phyloP scores from a whole-genome alignment of 2,888 invertebrate species.

The Galeruca laticollis region DNA sequence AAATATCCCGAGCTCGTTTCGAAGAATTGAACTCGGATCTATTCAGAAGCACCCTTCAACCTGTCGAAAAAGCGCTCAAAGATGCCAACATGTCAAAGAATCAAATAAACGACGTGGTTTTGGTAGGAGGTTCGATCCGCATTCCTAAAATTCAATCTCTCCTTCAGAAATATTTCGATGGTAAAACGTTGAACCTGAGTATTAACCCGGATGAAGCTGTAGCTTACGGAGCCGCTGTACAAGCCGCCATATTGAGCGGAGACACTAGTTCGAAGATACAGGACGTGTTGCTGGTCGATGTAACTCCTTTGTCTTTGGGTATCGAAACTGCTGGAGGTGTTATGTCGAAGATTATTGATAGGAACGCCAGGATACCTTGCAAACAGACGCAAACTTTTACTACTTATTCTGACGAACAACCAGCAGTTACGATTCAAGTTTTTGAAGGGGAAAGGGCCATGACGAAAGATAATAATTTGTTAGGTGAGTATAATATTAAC shows the following conservation, averaged over 20 bases:
- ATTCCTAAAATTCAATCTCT: constrained; percentile 84
- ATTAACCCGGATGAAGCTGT: constrained; percentile 65
- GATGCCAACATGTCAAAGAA: constrained; percentile 83
- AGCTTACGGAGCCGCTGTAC: constrained; percentile 73
- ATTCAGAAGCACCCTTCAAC: constrained; percentile 76
- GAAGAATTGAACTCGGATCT: constrained; percentile 75
- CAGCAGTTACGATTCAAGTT: constrained; percentile 72
- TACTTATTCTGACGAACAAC: constrained; percentile 78
- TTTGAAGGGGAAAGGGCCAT: constrained; percentile 81
- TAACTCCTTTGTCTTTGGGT: constrained; percentile 77
- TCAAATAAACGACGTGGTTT: constrained; percentile 81
- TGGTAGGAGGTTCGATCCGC: constrained; percentile 85
- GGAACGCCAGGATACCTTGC: constrained; percentile 79
- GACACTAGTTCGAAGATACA: constrained; percentile 78
- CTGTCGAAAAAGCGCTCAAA: constrained; percentile 63
- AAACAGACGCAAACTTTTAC: constrained; percentile 73
- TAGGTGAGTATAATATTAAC: constrained; percentile 74
- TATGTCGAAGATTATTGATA: constrained; percentile 79
- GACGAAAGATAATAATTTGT: constrained; percentile 83
- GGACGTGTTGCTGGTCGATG: constrained; percentile 68
- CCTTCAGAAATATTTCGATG: constrained; percentile 83
- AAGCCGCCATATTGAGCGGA: constrained; percentile 65
- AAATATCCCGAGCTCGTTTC: constrained; percentile 35
- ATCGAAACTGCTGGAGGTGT: constrained; percentile 87
- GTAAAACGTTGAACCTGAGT: constrained; percentile 63